phyloP scores from a whole-genome alignment of 1,140 invertebrate species.

The Ips typographus region DNA sequence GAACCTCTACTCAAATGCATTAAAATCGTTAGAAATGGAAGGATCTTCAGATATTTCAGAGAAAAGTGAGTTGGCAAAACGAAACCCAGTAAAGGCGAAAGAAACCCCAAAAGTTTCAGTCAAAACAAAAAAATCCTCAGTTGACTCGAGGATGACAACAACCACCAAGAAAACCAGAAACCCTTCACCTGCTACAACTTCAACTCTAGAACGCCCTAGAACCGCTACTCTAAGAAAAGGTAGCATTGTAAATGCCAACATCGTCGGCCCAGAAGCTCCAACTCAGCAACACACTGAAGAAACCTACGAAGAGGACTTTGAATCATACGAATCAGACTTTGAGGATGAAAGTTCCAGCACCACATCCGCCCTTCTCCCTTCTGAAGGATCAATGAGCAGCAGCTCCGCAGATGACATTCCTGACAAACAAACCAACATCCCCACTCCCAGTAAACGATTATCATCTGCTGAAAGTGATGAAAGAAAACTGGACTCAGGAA shows the following conservation, averaged over 20 bases:
- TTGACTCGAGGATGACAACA: not conserved
- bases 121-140: not conserved
- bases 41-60: slow-evolving; percentile 1
- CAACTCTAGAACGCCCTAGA: slow-evolving; percentile 43
- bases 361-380: slow-evolving; percentile 26
- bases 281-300: slow-evolving; percentile 32
- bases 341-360: slow-evolving; percentile 53
- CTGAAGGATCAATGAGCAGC: slow-evolving; percentile 44
- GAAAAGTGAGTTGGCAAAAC: not conserved
- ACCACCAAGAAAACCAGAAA: slow-evolving; percentile 4
- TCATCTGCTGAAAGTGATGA: slow-evolving; percentile 55
- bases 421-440: not conserved
- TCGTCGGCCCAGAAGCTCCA: slow-evolving; percentile 44
- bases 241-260: slow-evolving; percentile 47
- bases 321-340: slow-evolving; percentile 63
- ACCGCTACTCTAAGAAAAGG: slow-evolving; percentile 47
- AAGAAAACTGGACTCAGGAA: slow-evolving; percentile 67
- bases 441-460: slow-evolving; percentile 41
- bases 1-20: slow-evolving; percentile 44
- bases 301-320: slow-evolving; percentile 62
- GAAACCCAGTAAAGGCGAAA: slow-evolving; percentile 9
- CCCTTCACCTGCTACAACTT: slow-evolving; percentile 3
- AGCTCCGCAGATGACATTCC: slow-evolving; percentile 24
- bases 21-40: slow-evolving; percentile 34
- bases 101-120: not conserved